Evolutionary conservation across 2,888 invertebrate genomes (phyloP).

Genomic region (Ametastegia equiseti): DNA sequence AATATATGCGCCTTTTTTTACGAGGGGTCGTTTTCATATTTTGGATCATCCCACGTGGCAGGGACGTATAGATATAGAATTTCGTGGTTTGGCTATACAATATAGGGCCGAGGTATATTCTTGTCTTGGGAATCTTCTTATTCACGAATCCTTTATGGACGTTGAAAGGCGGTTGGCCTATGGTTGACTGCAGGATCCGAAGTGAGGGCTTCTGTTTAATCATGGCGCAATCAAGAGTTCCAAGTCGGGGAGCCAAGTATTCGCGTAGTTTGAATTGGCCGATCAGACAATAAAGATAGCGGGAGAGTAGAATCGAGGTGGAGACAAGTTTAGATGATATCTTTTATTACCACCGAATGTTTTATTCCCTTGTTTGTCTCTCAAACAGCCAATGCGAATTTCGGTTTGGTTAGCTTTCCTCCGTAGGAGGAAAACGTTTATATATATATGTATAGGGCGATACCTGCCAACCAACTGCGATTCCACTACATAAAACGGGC

Average conservation of each 20-base stretch:
- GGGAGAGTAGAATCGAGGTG: slow-evolving; percentile 12
- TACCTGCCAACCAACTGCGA: not conserved
- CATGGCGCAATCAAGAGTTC: slow-evolving; percentile 39
- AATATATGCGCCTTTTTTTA: not conserved
- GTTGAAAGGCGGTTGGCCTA: not conserved
- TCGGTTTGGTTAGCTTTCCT: not conserved
- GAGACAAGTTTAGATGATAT: slow-evolving; percentile 54
- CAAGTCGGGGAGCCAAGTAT: slow-evolving; percentile 20
- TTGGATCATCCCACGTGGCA: slow-evolving; percentile 7
- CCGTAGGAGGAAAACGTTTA: not conserved
- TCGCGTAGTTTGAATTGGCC: slow-evolving; percentile 27
- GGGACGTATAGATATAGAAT: too few species aligned
- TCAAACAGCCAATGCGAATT: slow-evolving; percentile 51
- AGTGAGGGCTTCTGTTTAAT: slow-evolving; percentile 30
- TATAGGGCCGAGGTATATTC: too few species aligned
- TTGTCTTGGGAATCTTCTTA: not conserved
- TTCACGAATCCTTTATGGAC: not conserved
- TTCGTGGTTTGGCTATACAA: too few species aligned
- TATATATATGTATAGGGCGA: not conserved
- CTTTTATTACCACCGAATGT: slow-evolving; percentile 53
- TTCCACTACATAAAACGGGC: not conserved
- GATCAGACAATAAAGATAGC: slow-evolving; percentile 45
- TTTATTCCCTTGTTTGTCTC: slow-evolving; percentile 57
- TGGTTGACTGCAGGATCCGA: not conserved
- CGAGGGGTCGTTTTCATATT: not conserved